phyloP scores from a whole-genome alignment of 2,797 vertebrate genomes.

The Holocentrus rufus region DNA sequence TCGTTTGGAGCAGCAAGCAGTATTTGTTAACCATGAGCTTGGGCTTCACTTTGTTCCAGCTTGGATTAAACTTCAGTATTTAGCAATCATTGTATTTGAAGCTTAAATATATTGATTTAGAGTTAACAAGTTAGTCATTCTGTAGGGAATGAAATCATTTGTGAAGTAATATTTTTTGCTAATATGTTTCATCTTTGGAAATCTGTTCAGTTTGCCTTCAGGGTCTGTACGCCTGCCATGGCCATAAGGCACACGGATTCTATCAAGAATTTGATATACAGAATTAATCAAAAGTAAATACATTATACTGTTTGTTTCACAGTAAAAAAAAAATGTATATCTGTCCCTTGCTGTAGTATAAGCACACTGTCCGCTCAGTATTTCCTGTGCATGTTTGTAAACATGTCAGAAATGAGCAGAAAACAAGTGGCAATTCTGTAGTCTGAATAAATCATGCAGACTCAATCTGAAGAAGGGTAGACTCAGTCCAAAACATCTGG shows the following conservation, averaged over 20 bases:
- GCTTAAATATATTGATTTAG: conserved; percentile 2
- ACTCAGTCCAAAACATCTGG: conserved; percentile 41
- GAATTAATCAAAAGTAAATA: not conserved
- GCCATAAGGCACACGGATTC: not conserved
- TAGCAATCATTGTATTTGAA: not conserved
- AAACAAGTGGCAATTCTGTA: not conserved
- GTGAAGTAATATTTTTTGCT: conserved; percentile 1
- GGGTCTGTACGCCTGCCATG: not conserved
- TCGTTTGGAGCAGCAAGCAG: conserved; percentile 46
- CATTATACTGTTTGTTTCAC: not conserved
- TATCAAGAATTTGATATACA: conserved; percentile 2
- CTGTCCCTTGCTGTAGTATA: not conserved
- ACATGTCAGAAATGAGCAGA: conserved; percentile 1
- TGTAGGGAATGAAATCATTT: conserved; percentile 1
- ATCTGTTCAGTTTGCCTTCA: not conserved
- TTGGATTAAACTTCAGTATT: conserved; percentile 15
- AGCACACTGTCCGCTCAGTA: not conserved
- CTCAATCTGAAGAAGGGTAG: conserved; percentile 4
- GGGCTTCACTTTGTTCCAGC: conserved; percentile 20
- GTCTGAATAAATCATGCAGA: conserved; percentile 24
- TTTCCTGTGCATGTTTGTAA: conserved; percentile 8
- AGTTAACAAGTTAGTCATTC: conserved; percentile 9
- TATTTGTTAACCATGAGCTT: conserved; percentile 19
- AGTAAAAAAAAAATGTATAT: not conserved
- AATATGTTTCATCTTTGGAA: not conserved